Conservation (phyloP, 2,888 invertebrate genomes). For the Zele albiditarsus region DNA sequence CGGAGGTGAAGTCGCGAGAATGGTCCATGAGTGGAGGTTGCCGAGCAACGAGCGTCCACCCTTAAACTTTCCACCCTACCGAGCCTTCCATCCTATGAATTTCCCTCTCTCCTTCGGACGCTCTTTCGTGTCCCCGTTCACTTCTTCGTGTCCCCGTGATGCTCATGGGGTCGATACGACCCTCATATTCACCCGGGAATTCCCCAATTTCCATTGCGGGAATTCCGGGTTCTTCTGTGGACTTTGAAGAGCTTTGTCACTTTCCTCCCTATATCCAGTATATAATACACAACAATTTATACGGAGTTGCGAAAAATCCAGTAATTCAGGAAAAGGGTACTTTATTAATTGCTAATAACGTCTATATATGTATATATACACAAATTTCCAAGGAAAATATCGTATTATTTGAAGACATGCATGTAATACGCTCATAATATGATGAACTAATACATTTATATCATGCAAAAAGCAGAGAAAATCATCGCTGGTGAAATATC, state of each 20-base stretch:
- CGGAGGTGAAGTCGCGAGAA: slow-evolving; percentile 29
- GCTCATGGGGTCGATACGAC: slow-evolving; percentile 51
- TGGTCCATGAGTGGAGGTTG: slow-evolving; percentile 61
- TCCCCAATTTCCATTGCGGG: slow-evolving; percentile 67
- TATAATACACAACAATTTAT: background rate
- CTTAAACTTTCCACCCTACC: slow-evolving; percentile 65
- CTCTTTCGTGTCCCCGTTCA: slow-evolving; percentile 36
- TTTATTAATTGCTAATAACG: slow-evolving; percentile 7
- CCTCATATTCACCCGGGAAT: slow-evolving; percentile 67
- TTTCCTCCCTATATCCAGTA: background rate
- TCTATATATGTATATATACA: background rate
- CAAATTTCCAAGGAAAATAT: background rate
- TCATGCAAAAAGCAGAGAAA: background rate
- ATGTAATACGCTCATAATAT: background rate
- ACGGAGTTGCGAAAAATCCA: background rate
- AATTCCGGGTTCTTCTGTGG: background rate
- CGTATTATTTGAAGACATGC: background rate
- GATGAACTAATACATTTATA: background rate
- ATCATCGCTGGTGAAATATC: background rate
- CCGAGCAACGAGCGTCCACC: slow-evolving; percentile 70
- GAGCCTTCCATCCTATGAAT: slow-evolving; percentile 52
- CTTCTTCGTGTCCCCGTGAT: slow-evolving; percentile 40
- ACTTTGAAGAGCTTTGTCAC: background rate
- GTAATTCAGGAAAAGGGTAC: background rate
- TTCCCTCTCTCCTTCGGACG: slow-evolving; percentile 44